These are phyloP conservation scores for Zygaena filipendulae DNA, from an alignment of 2,888 invertebrate species.

Conservation along the genomic window DNA sequence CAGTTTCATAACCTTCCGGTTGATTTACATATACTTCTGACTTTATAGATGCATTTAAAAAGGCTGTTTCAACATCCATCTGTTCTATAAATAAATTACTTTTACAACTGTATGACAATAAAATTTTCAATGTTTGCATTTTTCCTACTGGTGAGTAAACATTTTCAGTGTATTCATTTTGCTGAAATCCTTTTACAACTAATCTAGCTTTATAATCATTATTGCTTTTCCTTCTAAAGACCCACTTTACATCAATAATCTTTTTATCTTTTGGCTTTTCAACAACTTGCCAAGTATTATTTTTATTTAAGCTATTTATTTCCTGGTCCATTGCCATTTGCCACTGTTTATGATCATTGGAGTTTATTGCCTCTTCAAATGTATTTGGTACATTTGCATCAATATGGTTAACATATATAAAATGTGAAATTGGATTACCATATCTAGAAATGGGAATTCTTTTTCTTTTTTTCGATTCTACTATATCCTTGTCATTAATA, in stretches of 20 bases:
- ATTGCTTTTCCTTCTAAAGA: constrained; percentile 22
- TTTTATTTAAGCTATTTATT: constrained; percentile 22
- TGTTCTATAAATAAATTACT: constrained; percentile 17
- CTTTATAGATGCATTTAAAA: constrained; percentile 19
- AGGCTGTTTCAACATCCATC: constrained; percentile 23
- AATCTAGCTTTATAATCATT: too few species aligned
- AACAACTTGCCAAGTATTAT: constrained; percentile 25
- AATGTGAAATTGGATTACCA: constrained; percentile 15
- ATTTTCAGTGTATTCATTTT: too few species aligned
- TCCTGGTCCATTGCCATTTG: constrained; percentile 23
- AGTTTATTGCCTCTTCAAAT: constrained; percentile 23
- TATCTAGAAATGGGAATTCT: constrained; percentile 12
- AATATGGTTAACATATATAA: constrained; percentile 21
- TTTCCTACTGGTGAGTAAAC: constrained; percentile 20
- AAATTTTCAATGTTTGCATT: constrained; percentile 25
- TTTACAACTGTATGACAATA: constrained; percentile 22
- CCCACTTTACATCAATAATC: constrained; percentile 25
- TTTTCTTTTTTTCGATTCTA: constrained; percentile 12
- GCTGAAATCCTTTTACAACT: constrained; percentile 6
- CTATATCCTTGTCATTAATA: constrained; percentile 11
- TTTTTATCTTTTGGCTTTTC: constrained; percentile 21
- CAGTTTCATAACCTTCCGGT: constrained; percentile 22
- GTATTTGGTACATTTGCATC: constrained; percentile 20
- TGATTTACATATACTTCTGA: constrained; percentile 23
- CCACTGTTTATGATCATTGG: constrained; percentile 19